Conservation (phyloP, 1,140 invertebrate genomes). For the Telenomus remus region DNA sequence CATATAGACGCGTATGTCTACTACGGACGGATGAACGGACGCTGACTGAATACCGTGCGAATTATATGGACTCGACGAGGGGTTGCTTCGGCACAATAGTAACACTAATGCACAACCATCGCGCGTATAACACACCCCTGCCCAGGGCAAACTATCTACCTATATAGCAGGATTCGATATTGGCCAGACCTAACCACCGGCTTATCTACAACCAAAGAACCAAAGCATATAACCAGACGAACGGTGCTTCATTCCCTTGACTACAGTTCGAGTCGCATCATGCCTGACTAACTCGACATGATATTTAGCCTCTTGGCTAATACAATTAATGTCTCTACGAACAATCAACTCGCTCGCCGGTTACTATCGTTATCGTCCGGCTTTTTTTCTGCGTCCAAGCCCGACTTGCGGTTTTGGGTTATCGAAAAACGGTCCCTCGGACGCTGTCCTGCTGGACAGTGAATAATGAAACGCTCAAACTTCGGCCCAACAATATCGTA, state of each 20-base stretch:
- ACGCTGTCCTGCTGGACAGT: too few species aligned
- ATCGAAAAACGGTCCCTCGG: too few species aligned
- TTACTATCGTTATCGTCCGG: conserved; percentile 50
- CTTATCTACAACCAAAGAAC: conserved; percentile 67
- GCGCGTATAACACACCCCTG: conserved; percentile 53
- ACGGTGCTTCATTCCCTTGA: conserved; percentile 50
- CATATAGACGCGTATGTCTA: conserved; percentile 68
- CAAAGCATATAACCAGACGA: conserved; percentile 54
- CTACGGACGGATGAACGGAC: conserved; percentile 62
- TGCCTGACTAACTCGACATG: conserved; percentile 56
- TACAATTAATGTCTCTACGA: conserved; percentile 56
- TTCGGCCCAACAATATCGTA: conserved; percentile 4
- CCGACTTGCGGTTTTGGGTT: too few species aligned
- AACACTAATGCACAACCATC: conserved; percentile 73
- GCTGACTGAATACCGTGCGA: conserved; percentile 72
- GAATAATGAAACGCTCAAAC: too few species aligned
- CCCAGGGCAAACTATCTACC: conserved; percentile 67
- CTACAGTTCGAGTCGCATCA: conserved; percentile 44
- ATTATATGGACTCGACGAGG: conserved; percentile 73
- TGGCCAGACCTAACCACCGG: conserved; percentile 66
- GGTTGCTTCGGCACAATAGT: conserved; percentile 70
- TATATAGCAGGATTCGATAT: conserved; percentile 71
- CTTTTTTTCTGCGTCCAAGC: conserved; percentile 10
- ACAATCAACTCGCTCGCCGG: conserved; percentile 47
- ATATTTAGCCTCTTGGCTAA: conserved; percentile 61